phyloP scores from a whole-genome alignment of 2,113 vertebrate species.

The Candoia aspera region DNA sequence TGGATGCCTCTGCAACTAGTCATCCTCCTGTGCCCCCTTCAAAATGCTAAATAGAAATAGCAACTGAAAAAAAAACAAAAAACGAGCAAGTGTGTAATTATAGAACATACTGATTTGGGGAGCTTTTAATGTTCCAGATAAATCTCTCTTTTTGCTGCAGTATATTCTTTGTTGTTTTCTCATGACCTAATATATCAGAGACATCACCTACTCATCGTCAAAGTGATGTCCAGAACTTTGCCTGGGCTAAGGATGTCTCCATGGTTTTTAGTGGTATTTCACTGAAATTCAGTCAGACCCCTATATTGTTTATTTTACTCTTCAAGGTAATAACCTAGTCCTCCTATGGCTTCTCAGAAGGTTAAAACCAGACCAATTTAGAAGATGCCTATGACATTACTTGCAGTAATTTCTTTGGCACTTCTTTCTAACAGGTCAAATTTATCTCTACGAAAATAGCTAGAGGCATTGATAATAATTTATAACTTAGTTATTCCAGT shows the following conservation, averaged over 20 bases:
- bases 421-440: too few relatives aligned
- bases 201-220: background rate
- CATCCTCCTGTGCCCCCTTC: background rate
- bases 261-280: background rate
- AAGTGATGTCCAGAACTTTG: background rate
- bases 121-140: background rate
- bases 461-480: too few relatives aligned
- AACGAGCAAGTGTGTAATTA: background rate
- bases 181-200: background rate
- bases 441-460: too few relatives aligned
- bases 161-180: background rate
- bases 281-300: background rate
- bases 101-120: background rate
- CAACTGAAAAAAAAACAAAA: background rate
- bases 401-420: too few relatives aligned
- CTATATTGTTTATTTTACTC: background rate
- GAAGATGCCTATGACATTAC: too few relatives aligned
- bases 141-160: background rate
- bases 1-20: background rate
- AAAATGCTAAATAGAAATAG: background rate
- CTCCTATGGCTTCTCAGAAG: too few relatives aligned
- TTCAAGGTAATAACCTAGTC: too few relatives aligned
- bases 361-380: too few relatives aligned
- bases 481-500: too few relatives aligned
- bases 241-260: background rate